Conservation (phyloP, 2,888 invertebrate species). For the Pecten maximus region DNA sequence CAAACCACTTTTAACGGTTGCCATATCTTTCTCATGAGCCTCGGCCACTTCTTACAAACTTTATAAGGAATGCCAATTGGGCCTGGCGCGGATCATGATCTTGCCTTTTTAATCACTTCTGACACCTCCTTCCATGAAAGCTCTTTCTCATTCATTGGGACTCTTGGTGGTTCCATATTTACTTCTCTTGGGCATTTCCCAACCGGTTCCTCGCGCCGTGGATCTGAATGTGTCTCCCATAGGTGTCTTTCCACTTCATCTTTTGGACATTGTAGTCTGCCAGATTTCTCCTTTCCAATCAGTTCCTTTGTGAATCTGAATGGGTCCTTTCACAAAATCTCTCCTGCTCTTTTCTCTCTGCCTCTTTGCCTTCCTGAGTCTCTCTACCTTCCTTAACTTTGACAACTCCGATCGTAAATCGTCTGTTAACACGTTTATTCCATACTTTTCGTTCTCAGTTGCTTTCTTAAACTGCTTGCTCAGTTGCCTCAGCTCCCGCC, state of each 20-base stretch:
- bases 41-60: slow-evolving; percentile 57
- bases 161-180: slow-evolving; percentile 39
- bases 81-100: slow-evolving; percentile 51
- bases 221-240: slow-evolving; percentile 45
- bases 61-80: slow-evolving; percentile 57
- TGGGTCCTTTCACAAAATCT: slow-evolving; percentile 41
- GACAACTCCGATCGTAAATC: slow-evolving; percentile 39
- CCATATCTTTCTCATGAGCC: slow-evolving; percentile 47
- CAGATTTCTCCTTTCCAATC: slow-evolving; percentile 44
- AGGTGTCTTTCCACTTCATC: slow-evolving; percentile 48
- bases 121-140: slow-evolving; percentile 48
- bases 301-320: slow-evolving; percentile 46
- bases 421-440: slow-evolving; percentile 41
- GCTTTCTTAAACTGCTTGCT: slow-evolving; percentile 42
- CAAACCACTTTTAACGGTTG: slow-evolving; percentile 47
- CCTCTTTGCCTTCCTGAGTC: background rate
- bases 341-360: slow-evolving; percentile 1
- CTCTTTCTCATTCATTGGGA: slow-evolving; percentile 15
- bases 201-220: slow-evolving; percentile 45
- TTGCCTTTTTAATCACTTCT: slow-evolving; percentile 42
- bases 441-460: slow-evolving; percentile 35
- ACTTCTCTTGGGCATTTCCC: slow-evolving; percentile 37
- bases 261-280: slow-evolving; percentile 43
- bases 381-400: slow-evolving; percentile 36
- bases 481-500: background rate